Evolutionary conservation across 1,140 invertebrate genomes (phyloP).

Genomic region (Drosophila melanogaster): DNA sequence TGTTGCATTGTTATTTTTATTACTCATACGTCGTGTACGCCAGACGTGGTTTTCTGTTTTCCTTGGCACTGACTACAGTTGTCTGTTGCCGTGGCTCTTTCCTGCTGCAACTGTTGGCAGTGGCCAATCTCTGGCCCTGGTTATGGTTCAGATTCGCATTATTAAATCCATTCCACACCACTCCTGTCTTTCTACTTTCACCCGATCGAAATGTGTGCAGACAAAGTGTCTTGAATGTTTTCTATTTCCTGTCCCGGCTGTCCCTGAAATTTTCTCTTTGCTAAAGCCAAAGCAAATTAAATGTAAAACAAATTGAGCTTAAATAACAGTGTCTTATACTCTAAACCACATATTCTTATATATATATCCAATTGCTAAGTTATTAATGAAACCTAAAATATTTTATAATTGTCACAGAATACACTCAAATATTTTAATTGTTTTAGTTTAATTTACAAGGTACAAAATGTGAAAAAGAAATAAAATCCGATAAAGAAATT

Average conservation of each 20-base stretch:
- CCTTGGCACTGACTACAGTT: constrained; percentile 50
- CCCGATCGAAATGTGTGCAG: constrained; percentile 20
- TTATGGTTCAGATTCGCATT: constrained; percentile 34
- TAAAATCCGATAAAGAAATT: too few species aligned
- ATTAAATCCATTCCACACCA: constrained; percentile 51
- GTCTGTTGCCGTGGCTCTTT: constrained; percentile 17
- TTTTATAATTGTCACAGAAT: background rate
- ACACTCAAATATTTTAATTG: too few species aligned
- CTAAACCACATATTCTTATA: background rate
- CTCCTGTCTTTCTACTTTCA: constrained; percentile 59
- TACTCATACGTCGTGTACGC: constrained; percentile 68
- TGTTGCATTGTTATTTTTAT: constrained; percentile 61
- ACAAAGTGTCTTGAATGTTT: constrained; percentile 56
- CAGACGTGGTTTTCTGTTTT: constrained; percentile 40
- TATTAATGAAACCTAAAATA: background rate
- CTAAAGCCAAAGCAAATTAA: constrained; percentile 51
- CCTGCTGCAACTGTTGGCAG: constrained; percentile 3
- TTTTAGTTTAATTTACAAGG: background rate
- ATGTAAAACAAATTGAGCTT: constrained; percentile 19
- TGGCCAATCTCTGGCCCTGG: constrained; percentile 21
- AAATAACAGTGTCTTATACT: background rate
- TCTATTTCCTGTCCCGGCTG: constrained; percentile 54
- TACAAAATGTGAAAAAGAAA: background rate
- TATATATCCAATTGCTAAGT: background rate
- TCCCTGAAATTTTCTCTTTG: constrained; percentile 21